A percentile compares a stretch with the other conserved stretches of the same genome.
Conservation (phyloP, 2,113 vertebrate genomes). For the Brienomyrus longianalis region DNA sequence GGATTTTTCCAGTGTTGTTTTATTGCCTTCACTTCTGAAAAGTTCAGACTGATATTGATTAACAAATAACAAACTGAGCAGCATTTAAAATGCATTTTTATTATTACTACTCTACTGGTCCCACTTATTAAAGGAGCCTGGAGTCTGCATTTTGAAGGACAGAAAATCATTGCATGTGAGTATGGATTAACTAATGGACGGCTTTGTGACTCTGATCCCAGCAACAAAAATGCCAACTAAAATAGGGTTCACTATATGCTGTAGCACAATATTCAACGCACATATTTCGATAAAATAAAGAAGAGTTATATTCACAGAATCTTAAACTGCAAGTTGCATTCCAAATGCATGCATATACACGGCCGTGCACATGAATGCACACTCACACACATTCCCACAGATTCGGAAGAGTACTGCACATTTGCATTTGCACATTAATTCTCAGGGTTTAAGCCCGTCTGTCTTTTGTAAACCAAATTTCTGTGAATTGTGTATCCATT, state of each 20-base stretch:
- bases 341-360: not conserved
- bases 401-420: not conserved
- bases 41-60: constrained; percentile 6
- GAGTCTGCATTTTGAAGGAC: constrained; percentile 13
- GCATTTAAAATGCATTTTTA: constrained; percentile 6
- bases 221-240: not conserved
- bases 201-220: constrained; percentile 6
- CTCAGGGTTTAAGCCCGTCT: not conserved
- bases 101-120: constrained; percentile 11
- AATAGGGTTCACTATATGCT: not conserved
- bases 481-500: not conserved
- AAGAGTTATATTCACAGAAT: not conserved
- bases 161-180: constrained; percentile 15
- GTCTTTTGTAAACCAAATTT: not conserved
- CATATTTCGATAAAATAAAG: not conserved
- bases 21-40: not conserved
- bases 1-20: not conserved
- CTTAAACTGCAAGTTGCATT: not conserved
- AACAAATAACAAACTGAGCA: not conserved
- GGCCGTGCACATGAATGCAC: not conserved
- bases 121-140: not conserved
- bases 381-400: not conserved
- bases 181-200: not conserved
- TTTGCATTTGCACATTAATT: not conserved
- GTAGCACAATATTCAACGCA: not conserved